Percentiles rank a stretch among this genome's conserved stretches.
phyloP scores from a whole-genome alignment of 2,797 vertebrate species.

The Molossus molossus region DNA sequence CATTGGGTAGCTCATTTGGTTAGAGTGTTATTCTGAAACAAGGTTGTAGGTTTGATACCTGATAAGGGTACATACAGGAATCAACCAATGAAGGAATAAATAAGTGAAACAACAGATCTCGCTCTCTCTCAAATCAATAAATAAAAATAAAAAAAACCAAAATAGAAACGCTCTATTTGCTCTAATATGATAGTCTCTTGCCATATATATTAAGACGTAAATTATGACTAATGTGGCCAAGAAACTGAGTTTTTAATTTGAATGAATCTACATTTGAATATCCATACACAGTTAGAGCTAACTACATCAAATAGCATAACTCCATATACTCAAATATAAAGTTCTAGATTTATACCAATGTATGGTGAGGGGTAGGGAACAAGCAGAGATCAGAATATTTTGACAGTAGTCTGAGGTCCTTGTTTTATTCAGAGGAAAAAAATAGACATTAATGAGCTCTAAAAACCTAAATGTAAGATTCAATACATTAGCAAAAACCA shows the following conservation, averaged over 20 bases:
- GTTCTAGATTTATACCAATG: not conserved
- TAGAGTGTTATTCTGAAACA: too few relatives aligned
- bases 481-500: not conserved
- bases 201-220: not conserved
- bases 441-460: not conserved
- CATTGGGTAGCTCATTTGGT: too few relatives aligned
- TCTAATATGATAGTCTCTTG: not conserved
- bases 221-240: not conserved
- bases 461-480: not conserved
- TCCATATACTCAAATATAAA: not conserved
- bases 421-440: not conserved
- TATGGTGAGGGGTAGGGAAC: not conserved
- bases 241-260: not conserved
- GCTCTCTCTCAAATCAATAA: too few relatives aligned
- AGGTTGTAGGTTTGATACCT: too few relatives aligned
- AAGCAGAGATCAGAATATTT: not conserved
- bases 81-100: too few relatives aligned
- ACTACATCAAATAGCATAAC: not conserved
- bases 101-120: too few relatives aligned
- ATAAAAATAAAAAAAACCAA: too few relatives aligned
- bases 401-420: not conserved
- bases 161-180: not conserved
- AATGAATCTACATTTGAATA: constrained; percentile 39
- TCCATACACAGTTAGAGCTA: not conserved
- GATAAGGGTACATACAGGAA: too few relatives aligned